These are phyloP conservation scores for Caradrina clavipalpis DNA, from an alignment of 2,888 invertebrate species.

Conservation along the genomic window DNA sequence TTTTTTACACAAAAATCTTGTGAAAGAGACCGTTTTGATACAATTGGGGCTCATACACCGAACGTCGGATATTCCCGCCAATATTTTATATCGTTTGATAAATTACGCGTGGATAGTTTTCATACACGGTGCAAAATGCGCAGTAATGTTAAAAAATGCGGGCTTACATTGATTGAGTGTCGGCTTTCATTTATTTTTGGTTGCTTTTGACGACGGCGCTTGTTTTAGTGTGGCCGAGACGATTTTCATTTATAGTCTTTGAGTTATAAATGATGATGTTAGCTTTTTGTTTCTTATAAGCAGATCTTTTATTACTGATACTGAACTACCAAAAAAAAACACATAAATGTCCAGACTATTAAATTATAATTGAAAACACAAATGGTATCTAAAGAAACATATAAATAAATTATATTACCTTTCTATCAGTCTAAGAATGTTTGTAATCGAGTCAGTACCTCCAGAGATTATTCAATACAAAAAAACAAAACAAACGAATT, in stretches of 20 bases:
- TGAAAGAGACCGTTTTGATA: constrained; percentile 74
- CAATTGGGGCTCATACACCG: constrained; percentile 58
- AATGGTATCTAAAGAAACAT: no score
- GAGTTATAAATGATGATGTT: no score
- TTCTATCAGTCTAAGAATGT: no score
- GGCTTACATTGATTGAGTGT: constrained; percentile 21
- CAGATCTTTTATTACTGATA: background rate
- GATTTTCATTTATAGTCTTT: no score
- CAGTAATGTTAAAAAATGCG: constrained; percentile 22
- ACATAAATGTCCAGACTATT: no score
- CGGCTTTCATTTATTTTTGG: background rate
- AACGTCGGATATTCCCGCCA: constrained; percentile 51
- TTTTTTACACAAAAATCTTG: constrained; percentile 69
- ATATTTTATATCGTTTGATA: constrained; percentile 54
- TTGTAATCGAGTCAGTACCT: no score
- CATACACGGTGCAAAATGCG: constrained; percentile 9
- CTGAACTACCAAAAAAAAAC: no score
- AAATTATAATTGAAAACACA: no score
- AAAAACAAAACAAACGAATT: constrained; percentile 2
- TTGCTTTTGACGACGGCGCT: background rate
- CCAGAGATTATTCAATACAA: background rate
- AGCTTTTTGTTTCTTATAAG: background rate
- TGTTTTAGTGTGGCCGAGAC: background rate
- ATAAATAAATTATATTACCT: no score
- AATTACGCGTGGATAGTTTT: constrained; percentile 46